phyloP scores from a whole-genome alignment of 1,140 invertebrate genomes.

The Kradibia gibbosae region DNA sequence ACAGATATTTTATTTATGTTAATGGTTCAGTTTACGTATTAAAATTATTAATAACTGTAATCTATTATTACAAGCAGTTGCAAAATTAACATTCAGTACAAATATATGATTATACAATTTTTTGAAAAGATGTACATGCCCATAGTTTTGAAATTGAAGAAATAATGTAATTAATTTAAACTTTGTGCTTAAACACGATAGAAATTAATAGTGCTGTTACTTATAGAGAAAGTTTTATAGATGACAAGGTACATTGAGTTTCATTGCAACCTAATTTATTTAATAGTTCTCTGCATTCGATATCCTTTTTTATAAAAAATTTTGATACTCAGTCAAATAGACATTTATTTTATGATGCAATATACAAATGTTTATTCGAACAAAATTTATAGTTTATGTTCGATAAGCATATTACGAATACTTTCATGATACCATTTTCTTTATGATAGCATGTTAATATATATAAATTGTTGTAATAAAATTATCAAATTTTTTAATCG shows the following conservation, averaged over 20 bases:
- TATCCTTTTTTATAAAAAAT: too few species aligned
- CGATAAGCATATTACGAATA: not conserved
- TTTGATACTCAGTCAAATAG: too few species aligned
- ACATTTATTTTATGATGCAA: not conserved
- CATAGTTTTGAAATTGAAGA: not conserved
- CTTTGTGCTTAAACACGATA: not conserved
- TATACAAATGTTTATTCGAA: not conserved
- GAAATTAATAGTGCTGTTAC: not conserved
- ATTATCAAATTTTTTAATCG: too few species aligned
- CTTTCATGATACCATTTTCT: too few species aligned
- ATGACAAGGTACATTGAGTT: not conserved
- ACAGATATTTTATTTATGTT: not conserved
- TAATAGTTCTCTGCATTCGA: not conserved
- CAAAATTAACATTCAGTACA: not conserved
- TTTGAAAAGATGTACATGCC: not conserved
- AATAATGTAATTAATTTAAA: not conserved
- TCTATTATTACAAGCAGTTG: not conserved
- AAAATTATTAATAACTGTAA: not conserved
- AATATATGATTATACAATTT: not conserved
- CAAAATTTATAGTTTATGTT: not conserved
- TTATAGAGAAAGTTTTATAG: not conserved
- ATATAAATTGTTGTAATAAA: too few species aligned
- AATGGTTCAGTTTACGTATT: not conserved
- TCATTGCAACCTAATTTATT: not conserved
- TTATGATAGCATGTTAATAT: too few species aligned